Conservation (phyloP, 2,888 invertebrate species). For the Tenthredo livida region DNA sequence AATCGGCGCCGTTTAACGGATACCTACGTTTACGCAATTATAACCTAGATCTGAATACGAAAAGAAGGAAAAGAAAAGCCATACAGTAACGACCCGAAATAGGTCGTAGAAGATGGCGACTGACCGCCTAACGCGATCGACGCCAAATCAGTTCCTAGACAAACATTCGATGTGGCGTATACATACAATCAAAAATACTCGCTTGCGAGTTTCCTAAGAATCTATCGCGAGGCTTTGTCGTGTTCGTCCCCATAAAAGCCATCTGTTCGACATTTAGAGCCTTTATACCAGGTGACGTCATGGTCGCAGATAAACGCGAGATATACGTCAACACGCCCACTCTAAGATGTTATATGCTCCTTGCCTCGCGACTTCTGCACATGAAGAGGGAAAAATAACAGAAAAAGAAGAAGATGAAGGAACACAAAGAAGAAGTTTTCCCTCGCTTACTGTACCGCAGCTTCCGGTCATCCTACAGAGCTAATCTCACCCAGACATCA, state of each 20-base stretch:
- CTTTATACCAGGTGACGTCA: constrained; percentile 66
- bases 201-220: constrained; percentile 57
- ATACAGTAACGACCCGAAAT: constrained; percentile 15
- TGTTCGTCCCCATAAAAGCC: constrained; percentile 70
- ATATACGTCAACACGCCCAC: constrained; percentile 62
- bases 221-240: constrained; percentile 63
- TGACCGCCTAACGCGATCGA: background rate
- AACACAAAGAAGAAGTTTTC: background rate
- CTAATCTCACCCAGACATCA: constrained; percentile 25
- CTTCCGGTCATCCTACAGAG: constrained; percentile 13
- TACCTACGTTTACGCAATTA: background rate
- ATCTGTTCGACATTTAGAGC: constrained; percentile 71
- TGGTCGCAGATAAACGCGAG: constrained; percentile 65
- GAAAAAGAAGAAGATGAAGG: background rate
- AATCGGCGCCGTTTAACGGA: background rate
- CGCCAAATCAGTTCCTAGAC: constrained; percentile 45
- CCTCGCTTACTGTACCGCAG: background rate
- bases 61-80: background rate
- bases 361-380: constrained; percentile 46
- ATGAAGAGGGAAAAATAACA: background rate
- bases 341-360: constrained; percentile 30
- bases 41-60: background rate
- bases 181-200: constrained; percentile 37
- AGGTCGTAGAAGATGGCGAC: constrained; percentile 38
- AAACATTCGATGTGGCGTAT: constrained; percentile 21